These are phyloP conservation scores for Zeus faber DNA, from an alignment of 2,113 vertebrate genomes.

Conservation along the genomic window DNA sequence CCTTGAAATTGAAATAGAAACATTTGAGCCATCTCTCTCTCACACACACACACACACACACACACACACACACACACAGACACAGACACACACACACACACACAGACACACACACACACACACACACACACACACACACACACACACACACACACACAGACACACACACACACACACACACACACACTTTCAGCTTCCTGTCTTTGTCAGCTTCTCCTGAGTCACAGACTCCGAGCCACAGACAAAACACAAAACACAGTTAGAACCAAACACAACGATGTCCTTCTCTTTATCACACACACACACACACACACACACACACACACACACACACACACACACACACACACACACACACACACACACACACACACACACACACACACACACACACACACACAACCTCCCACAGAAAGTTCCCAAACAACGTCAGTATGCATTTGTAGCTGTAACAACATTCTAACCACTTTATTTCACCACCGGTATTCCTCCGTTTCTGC, in stretches of 20 bases:
- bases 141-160: background rate
- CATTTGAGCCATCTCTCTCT: no score
- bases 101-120: slow-evolving; percentile 7
- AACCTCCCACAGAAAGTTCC: no score
- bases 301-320: background rate
- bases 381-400: background rate
- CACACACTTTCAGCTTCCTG: slow-evolving; percentile 47
- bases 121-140: slow-evolving; percentile 14
- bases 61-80: slow-evolving; percentile 21
- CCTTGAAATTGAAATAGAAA: no score
- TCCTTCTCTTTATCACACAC: background rate
- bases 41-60: slow-evolving; percentile 21
- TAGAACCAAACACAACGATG: background rate
- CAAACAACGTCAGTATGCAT: no score
- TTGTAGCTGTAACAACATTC: no score
- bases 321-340: background rate
- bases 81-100: slow-evolving; percentile 1
- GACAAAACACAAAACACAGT: slow-evolving; percentile 22
- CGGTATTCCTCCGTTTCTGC: no score
- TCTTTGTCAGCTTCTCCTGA: slow-evolving; percentile 55
- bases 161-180: background rate
- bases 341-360: background rate
- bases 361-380: background rate
- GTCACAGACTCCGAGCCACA: slow-evolving; percentile 29
- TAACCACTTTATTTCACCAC: no score